Evolutionary conservation across 2,888 invertebrate genomes (phyloP), one percentile per base, ranked within the genome.

Genomic region (Sturmia bella): DNA sequence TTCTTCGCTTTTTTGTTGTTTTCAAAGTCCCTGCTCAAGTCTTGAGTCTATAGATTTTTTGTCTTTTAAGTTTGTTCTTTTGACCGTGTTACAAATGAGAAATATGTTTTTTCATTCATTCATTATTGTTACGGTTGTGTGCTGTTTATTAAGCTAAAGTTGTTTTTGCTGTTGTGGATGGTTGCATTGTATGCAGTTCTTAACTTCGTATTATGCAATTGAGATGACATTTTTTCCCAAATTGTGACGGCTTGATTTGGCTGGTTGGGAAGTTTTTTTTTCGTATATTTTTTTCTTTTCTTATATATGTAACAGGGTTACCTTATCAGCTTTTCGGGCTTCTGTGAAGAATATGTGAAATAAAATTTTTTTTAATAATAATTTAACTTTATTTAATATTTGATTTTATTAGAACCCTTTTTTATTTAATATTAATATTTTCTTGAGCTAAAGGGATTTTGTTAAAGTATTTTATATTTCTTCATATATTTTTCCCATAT

Each of bases 151-250:
- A 21, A 56, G 41, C 59, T 73, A 43, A 21, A 52, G 3, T 52
- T 15, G 48, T 56, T 56, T 19, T 45, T 45, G 32, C 9, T 32
- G 41, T 54, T 56, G 41, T 43, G 52, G 54, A 41, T 24, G 9
- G 12, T 19, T 48, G 57, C 37, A 54, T 70, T 57, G 70, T 70
- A 70, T 66, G 48, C 59, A 66, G 59, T 61, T 74, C 59, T 74
- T 69, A 66, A 72, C 61, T 66, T 78, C 68, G 70, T 74, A 78
- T 82, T 82, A 82, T 82, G 82, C 78, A 82, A 78, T 75, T 82
- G 64, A 66, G 78, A 82, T 82, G 82, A 82, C 82, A 78, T 73
- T 78, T 82, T 78, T 78, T 74, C 64, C 66, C 63, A 68, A 74
- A 82, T 64, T 78, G 57, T 59, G 70, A 61, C n/a, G 21, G 43